A percentile compares a stretch with the other conserved stretches of the same genome.
Conservation (phyloP, 35 echinoderm and acorn worm species). For the Holothuria glaberrima region DNA sequence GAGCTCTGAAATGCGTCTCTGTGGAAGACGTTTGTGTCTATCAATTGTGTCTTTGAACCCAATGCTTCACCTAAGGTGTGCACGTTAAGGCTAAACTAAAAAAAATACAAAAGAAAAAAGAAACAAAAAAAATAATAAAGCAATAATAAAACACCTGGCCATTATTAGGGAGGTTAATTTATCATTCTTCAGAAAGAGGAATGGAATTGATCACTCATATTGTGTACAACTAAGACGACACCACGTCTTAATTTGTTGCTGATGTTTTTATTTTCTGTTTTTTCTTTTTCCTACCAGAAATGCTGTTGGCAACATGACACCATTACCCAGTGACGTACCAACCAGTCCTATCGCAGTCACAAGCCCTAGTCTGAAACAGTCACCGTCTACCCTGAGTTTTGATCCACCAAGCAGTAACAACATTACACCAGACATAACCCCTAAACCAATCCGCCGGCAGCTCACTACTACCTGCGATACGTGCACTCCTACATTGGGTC, state of each 20-base stretch:
- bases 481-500: constrained; percentile 47
- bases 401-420: neutral
- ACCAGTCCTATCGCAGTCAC: neutral
- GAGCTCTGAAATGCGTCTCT: too few species aligned
- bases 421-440: constrained; percentile 40
- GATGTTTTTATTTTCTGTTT: neutral
- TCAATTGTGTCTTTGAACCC: too few species aligned
- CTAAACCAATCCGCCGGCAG: constrained; percentile 24
- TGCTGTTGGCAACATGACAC: neutral
- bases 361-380: neutral
- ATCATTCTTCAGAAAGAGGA: too few species aligned
- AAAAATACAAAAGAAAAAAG: too few species aligned
- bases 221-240: too few species aligned
- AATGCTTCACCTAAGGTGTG: too few species aligned
- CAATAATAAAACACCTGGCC: too few species aligned
- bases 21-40: too few species aligned
- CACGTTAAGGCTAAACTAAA: too few species aligned
- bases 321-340: neutral
- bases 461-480: constrained; percentile 24
- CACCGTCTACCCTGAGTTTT: neutral
- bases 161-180: too few species aligned
- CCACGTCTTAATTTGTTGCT: neutral
- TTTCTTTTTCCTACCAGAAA: constrained; percentile 2
- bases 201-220: too few species aligned
- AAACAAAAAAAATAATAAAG: too few species aligned